phyloP scores from a whole-genome alignment of 2,113 vertebrate genomes.

The Actenoides hombroni region DNA sequence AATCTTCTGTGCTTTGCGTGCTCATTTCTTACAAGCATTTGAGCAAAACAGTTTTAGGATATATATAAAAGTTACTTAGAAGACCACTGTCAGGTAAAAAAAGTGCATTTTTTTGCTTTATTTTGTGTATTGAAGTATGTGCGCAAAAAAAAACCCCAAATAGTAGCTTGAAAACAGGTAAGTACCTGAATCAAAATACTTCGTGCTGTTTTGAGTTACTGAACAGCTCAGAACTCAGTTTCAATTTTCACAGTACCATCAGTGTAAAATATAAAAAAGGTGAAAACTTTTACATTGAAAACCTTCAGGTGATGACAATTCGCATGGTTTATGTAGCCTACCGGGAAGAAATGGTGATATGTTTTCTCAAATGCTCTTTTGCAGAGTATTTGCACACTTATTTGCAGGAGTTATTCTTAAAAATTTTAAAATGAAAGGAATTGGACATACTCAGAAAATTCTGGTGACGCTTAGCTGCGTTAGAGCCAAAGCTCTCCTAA shows the following conservation, averaged over 20 bases:
- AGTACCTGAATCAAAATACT: neutral
- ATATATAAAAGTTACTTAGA: neutral
- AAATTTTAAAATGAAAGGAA: neutral
- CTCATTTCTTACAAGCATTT: neutral
- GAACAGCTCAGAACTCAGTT: neutral
- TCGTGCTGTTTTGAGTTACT: neutral
- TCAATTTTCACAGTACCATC: neutral
- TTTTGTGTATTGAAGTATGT: neutral
- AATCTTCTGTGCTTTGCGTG: neutral
- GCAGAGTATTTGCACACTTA: neutral
- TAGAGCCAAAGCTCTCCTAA: slow-evolving; percentile 16
- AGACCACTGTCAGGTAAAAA: neutral
- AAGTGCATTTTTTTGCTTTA: neutral
- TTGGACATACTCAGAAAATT: neutral
- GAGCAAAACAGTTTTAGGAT: neutral
- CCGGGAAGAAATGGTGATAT: neutral
- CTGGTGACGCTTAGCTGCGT: neutral
- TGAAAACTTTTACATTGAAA: neutral
- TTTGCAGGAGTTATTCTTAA: neutral
- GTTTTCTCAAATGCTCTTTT: neutral
- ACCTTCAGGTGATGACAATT: neutral
- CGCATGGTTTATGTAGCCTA: neutral
- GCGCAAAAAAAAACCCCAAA: neutral
- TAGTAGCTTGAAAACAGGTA: neutral
- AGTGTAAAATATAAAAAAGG: neutral